Percentiles rank a stretch among this genome's conserved stretches.
Conservation (phyloP, 2,888 invertebrate species). For the Xanthorhoe spadicearia region DNA sequence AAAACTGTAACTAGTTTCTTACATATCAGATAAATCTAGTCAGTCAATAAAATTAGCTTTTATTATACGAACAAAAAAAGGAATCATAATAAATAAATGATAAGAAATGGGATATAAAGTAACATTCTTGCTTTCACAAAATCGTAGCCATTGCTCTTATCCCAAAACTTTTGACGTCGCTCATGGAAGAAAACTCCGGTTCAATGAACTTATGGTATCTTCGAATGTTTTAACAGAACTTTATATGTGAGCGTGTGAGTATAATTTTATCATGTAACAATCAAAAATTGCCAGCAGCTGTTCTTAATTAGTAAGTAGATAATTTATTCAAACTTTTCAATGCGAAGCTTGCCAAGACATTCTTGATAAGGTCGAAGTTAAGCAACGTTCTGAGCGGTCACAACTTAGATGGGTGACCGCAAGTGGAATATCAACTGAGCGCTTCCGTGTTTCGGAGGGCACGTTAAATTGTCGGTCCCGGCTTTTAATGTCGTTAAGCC, state of each 20-base stretch:
- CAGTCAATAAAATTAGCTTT: background rate
- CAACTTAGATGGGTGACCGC: no score
- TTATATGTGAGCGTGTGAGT: constrained; percentile 10
- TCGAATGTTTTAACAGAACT: constrained; percentile 22
- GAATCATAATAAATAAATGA: constrained; percentile 22
- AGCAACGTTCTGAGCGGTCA: no score
- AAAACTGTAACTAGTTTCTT: no score
- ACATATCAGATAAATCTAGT: background rate
- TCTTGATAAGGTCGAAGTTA: no score
- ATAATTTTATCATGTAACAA: background rate
- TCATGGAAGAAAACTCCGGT: constrained; percentile 31
- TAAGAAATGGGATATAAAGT: constrained; percentile 24
- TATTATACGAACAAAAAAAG: background rate
- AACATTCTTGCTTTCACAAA: constrained; percentile 20
- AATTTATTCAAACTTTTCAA: background rate
- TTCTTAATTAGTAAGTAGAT: background rate
- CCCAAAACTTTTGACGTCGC: constrained; percentile 29
- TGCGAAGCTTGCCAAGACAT: no score
- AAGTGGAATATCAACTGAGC: no score
- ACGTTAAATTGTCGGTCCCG: no score
- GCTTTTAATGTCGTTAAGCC: no score
- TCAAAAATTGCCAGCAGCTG: no score
- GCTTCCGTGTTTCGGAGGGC: no score
- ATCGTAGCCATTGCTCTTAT: constrained; percentile 31
- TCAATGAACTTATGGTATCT: constrained; percentile 32